phyloP scores from a whole-genome alignment of 2,888 invertebrate species.

The Monoplex corrugatus region DNA sequence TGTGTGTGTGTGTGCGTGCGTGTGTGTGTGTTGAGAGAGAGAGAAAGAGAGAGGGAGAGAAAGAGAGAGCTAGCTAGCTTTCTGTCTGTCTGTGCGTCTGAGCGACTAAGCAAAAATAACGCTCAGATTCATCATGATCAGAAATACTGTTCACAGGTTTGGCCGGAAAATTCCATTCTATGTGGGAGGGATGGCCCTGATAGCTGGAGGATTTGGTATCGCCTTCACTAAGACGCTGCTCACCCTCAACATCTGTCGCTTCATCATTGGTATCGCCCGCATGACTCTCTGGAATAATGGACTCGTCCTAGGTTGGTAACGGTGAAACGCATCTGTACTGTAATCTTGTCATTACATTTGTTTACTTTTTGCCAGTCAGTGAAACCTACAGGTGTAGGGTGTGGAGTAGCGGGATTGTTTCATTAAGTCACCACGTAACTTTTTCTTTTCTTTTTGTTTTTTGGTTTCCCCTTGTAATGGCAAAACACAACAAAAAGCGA shows the following conservation, averaged over 20 bases:
- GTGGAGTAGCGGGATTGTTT: too few species aligned
- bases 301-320: constrained; percentile 28
- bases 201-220: constrained; percentile 24
- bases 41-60: too few species aligned
- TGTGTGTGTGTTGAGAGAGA: constrained; percentile 18
- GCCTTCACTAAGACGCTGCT: constrained; percentile 28
- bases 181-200: background rate
- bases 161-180: constrained; percentile 25
- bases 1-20: constrained; percentile 5
- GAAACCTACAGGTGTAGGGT: too few species aligned
- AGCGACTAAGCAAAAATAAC: background rate
- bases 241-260: constrained; percentile 41
- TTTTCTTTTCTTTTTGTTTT: background rate
- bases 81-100: background rate
- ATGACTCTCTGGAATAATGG: constrained; percentile 43
- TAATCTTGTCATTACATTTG: too few species aligned
- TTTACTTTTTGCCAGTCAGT: too few species aligned
- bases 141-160: background rate
- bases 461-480: too few species aligned
- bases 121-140: background rate
- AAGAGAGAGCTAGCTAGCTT: too few species aligned
- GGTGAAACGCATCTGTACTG: too few species aligned
- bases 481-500: background rate
- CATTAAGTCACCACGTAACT: too few species aligned
- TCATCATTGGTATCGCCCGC: constrained; percentile 35